A percentile compares a stretch with the other conserved stretches of the same genome.
phyloP scores from a whole-genome alignment of 2,797 vertebrate genomes.

The Onychomys arenicola region DNA sequence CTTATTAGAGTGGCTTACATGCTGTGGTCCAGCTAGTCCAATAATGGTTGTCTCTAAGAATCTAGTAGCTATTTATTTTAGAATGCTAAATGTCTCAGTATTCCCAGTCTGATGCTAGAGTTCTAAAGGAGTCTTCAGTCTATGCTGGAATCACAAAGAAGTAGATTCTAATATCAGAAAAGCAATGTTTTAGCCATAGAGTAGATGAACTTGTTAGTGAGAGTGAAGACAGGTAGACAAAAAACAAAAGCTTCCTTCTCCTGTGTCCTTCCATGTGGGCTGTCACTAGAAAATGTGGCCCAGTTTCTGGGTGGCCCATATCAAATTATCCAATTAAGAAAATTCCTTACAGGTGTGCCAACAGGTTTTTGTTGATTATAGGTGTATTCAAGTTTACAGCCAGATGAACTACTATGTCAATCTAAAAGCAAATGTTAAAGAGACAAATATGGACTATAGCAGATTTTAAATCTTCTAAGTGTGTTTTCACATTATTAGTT shows the following conservation, averaged over 20 bases:
- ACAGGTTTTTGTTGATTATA: background rate
- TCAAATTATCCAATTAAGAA: background rate
- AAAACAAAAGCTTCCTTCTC: too few species aligned
- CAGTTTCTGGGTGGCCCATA: background rate
- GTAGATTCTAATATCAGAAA: background rate
- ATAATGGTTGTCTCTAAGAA: background rate
- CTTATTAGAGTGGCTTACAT: background rate
- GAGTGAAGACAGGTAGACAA: background rate
- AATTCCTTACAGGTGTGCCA: background rate
- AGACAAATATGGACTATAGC: background rate
- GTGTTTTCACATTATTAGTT: background rate
- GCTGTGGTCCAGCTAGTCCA: background rate
- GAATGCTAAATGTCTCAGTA: background rate
- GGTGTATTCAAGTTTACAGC: too few species aligned
- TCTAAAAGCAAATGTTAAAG: background rate
- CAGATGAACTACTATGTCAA: background rate
- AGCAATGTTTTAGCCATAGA: background rate
- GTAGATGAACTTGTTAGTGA: background rate
- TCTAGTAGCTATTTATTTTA: background rate
- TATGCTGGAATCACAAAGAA: background rate
- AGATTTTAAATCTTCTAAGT: constrained; percentile 24
- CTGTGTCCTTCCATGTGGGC: background rate
- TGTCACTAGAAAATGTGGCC: background rate
- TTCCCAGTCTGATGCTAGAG: background rate
- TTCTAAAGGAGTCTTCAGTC: background rate